Conservation (phyloP, 37 sponge, comb jelly and placozoan species). For the Geodia barretti region DNA sequence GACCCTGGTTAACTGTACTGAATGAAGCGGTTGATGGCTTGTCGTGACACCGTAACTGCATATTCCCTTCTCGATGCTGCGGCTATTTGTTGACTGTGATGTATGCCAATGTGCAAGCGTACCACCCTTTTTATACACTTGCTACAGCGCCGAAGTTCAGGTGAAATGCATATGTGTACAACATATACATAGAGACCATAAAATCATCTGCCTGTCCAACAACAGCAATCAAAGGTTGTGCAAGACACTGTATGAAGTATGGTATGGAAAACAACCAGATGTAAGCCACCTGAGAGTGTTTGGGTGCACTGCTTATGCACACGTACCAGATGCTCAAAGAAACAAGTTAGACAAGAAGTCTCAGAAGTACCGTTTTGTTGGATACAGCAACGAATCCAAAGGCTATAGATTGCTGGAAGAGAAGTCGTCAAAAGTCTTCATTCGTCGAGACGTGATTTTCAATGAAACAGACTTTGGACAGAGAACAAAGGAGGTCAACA, state of each 20-base stretch:
- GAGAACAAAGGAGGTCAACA: neutral
- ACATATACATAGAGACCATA: too few relatives aligned
- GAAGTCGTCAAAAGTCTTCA: conserved; percentile 6
- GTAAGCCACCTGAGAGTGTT: conserved; percentile 48
- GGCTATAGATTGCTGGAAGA: conserved; percentile 43
- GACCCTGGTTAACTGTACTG: too few relatives aligned
- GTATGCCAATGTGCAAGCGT: too few relatives aligned
- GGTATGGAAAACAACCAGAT: conserved; percentile 44
- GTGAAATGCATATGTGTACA: too few relatives aligned
- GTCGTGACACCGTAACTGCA: too few relatives aligned
- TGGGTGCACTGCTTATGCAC: conserved; percentile 41
- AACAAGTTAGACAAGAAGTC: conserved; percentile 51
- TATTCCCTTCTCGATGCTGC: too few relatives aligned
- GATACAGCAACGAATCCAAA: conserved; percentile 35
- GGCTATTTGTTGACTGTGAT: too few relatives aligned
- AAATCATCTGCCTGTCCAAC: too few relatives aligned
- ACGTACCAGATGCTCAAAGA: conserved; percentile 37
- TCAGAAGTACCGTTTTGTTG: conserved; percentile 29
- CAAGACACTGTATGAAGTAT: conserved; percentile 33
- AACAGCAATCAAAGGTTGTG: too few relatives aligned
- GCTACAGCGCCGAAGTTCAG: too few relatives aligned
- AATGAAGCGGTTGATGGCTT: too few relatives aligned
- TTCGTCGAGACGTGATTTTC: conserved; percentile 34
- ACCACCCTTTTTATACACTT: too few relatives aligned
- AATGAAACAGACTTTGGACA: conserved; percentile 35